Evolutionary conservation across 2,113 vertebrate species (phyloP).

Genomic region (Oophaga pumilio): DNA sequence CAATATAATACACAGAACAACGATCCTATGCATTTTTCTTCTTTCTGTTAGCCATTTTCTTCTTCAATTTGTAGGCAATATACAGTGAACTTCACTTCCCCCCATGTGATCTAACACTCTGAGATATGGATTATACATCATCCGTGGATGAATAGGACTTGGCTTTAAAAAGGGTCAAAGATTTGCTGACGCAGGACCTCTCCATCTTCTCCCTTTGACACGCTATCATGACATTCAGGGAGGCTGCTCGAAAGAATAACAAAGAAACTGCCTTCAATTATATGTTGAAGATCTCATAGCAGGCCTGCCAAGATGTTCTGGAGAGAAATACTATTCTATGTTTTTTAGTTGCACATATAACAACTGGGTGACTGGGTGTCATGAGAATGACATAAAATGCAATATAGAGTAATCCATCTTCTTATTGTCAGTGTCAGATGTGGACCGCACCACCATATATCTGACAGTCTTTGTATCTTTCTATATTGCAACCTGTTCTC

Average conservation of each 20-base stretch:
- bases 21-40: not conserved
- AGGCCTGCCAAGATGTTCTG: not conserved
- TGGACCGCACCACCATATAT: not conserved
- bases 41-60: conserved; percentile 28
- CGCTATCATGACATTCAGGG: conserved; percentile 35
- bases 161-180: conserved; percentile 43
- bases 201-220: conserved; percentile 13
- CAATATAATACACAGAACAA: not conserved
- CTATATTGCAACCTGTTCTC: conserved; percentile 30
- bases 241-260: conserved; percentile 23
- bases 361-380: not conserved
- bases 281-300: conserved; percentile 23
- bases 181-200: conserved; percentile 37
- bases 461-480: conserved; percentile 32
- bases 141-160: conserved; percentile 35
- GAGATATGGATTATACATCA: conserved; percentile 44
- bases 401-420: conserved; percentile 29
- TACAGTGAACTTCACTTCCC: not conserved
- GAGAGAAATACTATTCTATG: conserved; percentile 14
- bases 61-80: conserved; percentile 18
- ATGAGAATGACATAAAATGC: conserved; percentile 16
- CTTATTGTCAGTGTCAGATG: conserved; percentile 20
- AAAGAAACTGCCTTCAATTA: conserved; percentile 31
- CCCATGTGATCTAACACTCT: conserved; percentile 10
- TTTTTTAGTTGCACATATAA: conserved; percentile 2